These are phyloP conservation scores for Phrynocephalus vlangalii DNA, from an alignment of 2,797 vertebrate species.

Conservation along the genomic window DNA sequence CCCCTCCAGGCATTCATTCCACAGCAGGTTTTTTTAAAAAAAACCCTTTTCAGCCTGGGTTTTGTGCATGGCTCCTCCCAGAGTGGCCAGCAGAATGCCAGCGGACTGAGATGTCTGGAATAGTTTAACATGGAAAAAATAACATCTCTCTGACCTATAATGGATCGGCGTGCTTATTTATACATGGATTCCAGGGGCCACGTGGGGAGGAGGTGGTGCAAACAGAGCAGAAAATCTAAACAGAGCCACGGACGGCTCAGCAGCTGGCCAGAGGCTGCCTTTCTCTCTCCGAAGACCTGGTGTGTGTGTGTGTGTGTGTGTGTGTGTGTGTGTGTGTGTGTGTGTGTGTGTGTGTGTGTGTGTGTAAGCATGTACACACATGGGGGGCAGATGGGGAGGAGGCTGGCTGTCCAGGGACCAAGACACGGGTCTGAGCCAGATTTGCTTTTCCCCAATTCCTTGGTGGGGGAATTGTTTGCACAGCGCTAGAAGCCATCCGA, in stretches of 20 bases:
- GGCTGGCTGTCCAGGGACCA: neutral
- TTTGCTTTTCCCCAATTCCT: no score
- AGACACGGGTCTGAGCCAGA: neutral
- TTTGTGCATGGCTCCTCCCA: neutral
- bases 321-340: no score
- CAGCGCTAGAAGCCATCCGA: no score
- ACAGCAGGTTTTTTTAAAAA: neutral
- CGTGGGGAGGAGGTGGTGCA: neutral
- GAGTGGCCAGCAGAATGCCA: neutral
- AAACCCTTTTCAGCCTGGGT: neutral
- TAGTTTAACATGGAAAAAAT: constrained; percentile 29
- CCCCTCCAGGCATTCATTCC: neutral
- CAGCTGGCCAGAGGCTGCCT: neutral
- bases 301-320: no score
- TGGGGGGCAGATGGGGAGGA: no score
- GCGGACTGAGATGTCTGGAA: constrained; percentile 17
- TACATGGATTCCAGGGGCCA: neutral
- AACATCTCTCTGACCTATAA: neutral
- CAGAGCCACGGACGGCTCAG: neutral
- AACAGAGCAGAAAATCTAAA: neutral
- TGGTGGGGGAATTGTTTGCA: no score
- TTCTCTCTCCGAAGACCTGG: neutral
- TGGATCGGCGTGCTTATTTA: constrained; percentile 20
- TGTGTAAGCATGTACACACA: no score
- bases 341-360: no score